These are phyloP conservation scores for Ganaspis brasiliensis DNA, from an alignment of 2,888 invertebrate genomes.

Conservation along the genomic window DNA sequence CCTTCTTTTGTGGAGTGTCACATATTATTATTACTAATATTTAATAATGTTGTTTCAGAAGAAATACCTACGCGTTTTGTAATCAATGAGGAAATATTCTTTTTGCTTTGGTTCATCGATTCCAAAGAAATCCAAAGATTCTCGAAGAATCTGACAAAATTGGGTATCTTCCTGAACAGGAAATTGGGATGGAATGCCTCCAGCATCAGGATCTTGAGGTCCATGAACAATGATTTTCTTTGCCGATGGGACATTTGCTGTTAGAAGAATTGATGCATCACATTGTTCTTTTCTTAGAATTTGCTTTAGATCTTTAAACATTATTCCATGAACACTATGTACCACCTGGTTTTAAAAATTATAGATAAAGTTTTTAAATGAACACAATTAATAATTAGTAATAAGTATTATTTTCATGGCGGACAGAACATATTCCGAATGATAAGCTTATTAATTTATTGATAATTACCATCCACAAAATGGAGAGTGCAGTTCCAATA, in stretches of 20 bases:
- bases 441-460: neutral
- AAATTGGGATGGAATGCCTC: slow-evolving; percentile 98
- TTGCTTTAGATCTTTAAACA: slow-evolving; percentile 99
- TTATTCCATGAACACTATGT: slow-evolving; percentile 98
- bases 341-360: slow-evolving; percentile 86
- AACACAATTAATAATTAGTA: too few relatives aligned
- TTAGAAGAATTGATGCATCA: slow-evolving; percentile 97
- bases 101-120: slow-evolving; percentile 94
- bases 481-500: slow-evolving; percentile 96
- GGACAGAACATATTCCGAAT: too few relatives aligned
- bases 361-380: neutral
- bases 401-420: too few relatives aligned
- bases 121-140: slow-evolving; percentile 97
- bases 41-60: neutral
- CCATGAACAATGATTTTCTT: slow-evolving; percentile 99
- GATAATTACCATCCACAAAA: slow-evolving; percentile 94
- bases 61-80: slow-evolving; percentile 93
- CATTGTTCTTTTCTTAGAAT: slow-evolving; percentile 99
- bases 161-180: slow-evolving; percentile 99
- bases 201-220: slow-evolving; percentile 92
- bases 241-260: slow-evolving; percentile 99
- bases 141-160: slow-evolving; percentile 96
- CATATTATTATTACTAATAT: too few relatives aligned
- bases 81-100: slow-evolving; percentile 97
- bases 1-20: too few relatives aligned